Conservation (phyloP, 2,888 invertebrate genomes). For the Ophioninae sp. region DNA sequence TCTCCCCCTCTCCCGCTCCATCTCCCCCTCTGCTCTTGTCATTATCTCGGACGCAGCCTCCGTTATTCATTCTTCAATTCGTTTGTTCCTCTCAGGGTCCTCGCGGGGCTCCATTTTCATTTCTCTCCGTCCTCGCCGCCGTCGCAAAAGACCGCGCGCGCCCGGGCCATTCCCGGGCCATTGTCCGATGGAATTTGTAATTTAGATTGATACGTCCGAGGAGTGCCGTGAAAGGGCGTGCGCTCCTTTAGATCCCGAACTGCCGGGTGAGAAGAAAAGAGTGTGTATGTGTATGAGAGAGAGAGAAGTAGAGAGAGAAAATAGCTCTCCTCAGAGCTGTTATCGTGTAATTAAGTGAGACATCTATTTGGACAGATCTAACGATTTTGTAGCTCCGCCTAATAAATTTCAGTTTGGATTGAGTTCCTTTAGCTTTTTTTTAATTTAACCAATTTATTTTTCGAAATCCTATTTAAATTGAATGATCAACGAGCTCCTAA, state of each 20-base stretch:
- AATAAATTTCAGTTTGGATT: background rate
- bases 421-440: background rate
- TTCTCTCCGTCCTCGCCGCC: slow-evolving; percentile 45
- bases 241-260: slow-evolving; percentile 43
- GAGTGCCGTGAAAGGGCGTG: slow-evolving; percentile 63
- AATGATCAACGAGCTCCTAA: background rate
- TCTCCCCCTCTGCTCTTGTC: background rate
- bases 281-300: background rate
- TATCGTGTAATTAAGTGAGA: slow-evolving; percentile 18
- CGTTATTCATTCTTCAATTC: slow-evolving; percentile 53
- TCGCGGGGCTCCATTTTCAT: slow-evolving; percentile 28
- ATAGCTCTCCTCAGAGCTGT: slow-evolving; percentile 21
- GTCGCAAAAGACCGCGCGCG: slow-evolving; percentile 45
- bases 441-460: background rate
- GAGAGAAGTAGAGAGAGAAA: background rate
- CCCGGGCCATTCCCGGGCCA: slow-evolving; percentile 69
- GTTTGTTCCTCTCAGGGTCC: slow-evolving; percentile 30
- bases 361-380: slow-evolving; percentile 14
- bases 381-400: slow-evolving; percentile 9
- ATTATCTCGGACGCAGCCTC: slow-evolving; percentile 41
- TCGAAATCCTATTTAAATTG: background rate
- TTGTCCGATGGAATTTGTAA: slow-evolving; percentile 80
- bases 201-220: slow-evolving; percentile 79
- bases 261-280: background rate
- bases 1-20: slow-evolving; percentile 24